Base-by-base conservation (phyloP, 1,140 invertebrate genomes). In the Eueides isabella region DNA sequence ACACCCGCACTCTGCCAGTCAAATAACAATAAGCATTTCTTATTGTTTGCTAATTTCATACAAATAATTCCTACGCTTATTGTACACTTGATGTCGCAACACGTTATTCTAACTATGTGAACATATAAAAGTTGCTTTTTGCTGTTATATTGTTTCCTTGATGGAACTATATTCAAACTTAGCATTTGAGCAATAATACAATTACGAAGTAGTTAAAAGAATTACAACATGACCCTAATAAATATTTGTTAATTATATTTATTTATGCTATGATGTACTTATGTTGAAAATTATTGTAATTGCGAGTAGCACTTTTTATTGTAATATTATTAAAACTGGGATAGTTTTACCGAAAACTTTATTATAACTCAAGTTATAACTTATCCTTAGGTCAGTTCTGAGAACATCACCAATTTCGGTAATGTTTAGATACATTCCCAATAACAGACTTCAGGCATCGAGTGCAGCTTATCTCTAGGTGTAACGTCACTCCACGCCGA, bases 401-500 rank as follows among this genome's bases (percentile, higher is more conserved):
- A 19, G 41, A 19, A 5, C 41, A 23, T 48, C 2, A 48, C 41
- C 1, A 19, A 11, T 48, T 19, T 48, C 41, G 14, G 16, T 38
- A 48, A 19, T 48, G 41, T 48, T 48, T 48, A 48, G 41, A 66
- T 66, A 28, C 23, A 14, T 26, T 66, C 26, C 33, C 64, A 14
- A 28, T 66, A n/a, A 48, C 16, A 35, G 35, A 35, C 64, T 41
- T 66, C 23, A 66, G 35, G 35, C 19, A 38, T 35, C 66, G 38
- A 67, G 66, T n/a, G 31, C 61, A 44, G 82, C 81, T 87, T 88
- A 88, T 87, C 85, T 85, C 78, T 81, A 80, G 78, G 76, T 76
- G 78, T 84, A 83, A 84, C 82, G 85, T 89, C 86, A 87, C 81
- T 83, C 82, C 80, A 84, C 78, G 80, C 74, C 79, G 80, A 85